Evolutionary conservation across 2,113 vertebrate genomes (phyloP), one percentile per base, ranked within the genome.

Genomic region (Chloropsis cyanopogon): DNA sequence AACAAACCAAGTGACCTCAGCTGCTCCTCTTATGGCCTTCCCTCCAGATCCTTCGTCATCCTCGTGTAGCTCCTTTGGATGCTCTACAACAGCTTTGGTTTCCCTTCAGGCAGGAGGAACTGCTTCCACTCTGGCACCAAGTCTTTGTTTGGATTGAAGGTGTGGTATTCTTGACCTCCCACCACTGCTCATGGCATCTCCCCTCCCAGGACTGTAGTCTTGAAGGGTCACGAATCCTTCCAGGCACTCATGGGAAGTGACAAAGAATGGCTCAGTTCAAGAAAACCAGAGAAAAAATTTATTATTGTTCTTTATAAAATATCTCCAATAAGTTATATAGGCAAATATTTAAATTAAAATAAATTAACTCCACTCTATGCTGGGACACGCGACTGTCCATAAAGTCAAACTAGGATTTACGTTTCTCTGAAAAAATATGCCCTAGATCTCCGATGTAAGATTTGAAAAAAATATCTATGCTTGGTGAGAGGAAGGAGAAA

Each of bases 241-340:
- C 17, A 64, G 50, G 12, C 14, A 41, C 3, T 31, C 25, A 24
- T 9, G 61, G 56, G 37, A 21, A 7, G 1, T 15, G 35, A 78
- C 18, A 86, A 83, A 80, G 22, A 75, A 81, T 2, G 15, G 31
- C 56, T 66, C 53, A 3, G 0, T 59, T 82, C 93, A 66, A 96
- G 94, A 96, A 95, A 96, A 92, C 60, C 82, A 95, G 90, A 95
- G 95, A 93, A 95, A 96, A 96, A 86, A 60, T 82, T 96, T 97
- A 95, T 92, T 97, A 44, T 66, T 88, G 86, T 96, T 91, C 88
- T 96, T 97, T 97, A 96, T 89, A 97, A 97, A 97, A 97, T 61
- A 82, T 89, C 49, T 64, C 63, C 66, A 93, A 92, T 95, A 87
- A 96, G 83, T 94, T 96, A 96, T 83, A 95, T 80, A 68, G 84